Evolutionary conservation across 2,888 invertebrate species (phyloP).

Genomic region (Drosophila fungiperda): DNA sequence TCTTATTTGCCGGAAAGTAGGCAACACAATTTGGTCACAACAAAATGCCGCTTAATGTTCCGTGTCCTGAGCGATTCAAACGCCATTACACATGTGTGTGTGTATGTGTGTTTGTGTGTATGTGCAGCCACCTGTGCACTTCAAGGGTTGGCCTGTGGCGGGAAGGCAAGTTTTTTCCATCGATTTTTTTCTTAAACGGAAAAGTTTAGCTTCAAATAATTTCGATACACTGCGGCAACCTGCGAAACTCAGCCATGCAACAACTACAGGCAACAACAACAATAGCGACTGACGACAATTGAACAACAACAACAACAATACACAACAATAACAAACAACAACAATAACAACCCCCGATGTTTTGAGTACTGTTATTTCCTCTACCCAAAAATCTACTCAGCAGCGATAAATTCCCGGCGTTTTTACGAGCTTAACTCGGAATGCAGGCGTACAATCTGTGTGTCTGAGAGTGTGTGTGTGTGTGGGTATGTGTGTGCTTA

Average conservation of each 20-base stretch:
- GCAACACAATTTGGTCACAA: slow-evolving; percentile 67
- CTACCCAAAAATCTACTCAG: slow-evolving; percentile 65
- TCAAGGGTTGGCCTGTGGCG: slow-evolving; percentile 22
- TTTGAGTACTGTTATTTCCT: slow-evolving; percentile 24
- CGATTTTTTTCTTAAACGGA: slow-evolving; percentile 75
- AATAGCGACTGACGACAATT: slow-evolving; percentile 45
- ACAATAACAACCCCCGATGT: slow-evolving; percentile 44
- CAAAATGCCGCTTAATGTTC: slow-evolving; percentile 78
- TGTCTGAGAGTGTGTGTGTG: too few species aligned
- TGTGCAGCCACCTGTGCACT: slow-evolving; percentile 60
- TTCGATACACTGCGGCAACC: slow-evolving; percentile 30
- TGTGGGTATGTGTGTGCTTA: slow-evolving; percentile 5
- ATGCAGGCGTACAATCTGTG: slow-evolving; percentile 41
- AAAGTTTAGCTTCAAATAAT: slow-evolving; percentile 49
- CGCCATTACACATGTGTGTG: slow-evolving; percentile 6
- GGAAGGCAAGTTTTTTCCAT: slow-evolving; percentile 37
- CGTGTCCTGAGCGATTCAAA: slow-evolving; percentile 54
- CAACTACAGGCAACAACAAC: slow-evolving; percentile 47
- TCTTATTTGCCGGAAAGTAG: slow-evolving; percentile 41
- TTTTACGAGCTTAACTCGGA: slow-evolving; percentile 69
- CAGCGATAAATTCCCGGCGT: slow-evolving; percentile 77
- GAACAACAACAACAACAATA: slow-evolving; percentile 50
- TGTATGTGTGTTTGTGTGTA: slow-evolving; percentile 3
- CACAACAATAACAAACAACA: slow-evolving; percentile 31
- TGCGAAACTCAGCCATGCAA: slow-evolving; percentile 64